Base-by-base conservation (phyloP, 2,113 vertebrate genomes). In the Dryoscopus gambensis region DNA sequence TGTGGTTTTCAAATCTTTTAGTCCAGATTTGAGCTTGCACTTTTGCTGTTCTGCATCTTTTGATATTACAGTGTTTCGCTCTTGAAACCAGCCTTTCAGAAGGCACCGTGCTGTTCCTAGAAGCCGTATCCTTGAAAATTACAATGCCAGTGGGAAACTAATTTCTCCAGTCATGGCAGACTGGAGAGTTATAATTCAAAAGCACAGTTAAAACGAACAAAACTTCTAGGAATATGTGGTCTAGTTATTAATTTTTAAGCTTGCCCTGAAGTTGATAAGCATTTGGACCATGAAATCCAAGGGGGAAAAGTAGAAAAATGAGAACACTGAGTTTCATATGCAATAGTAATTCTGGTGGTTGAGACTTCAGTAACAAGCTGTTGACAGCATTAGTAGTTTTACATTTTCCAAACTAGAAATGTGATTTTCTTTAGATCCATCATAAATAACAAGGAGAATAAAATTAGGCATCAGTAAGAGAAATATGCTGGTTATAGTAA, bases 21-120 rank as follows among this genome's bases (percentile, higher is more conserved):
- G 90, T 67, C 49, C 64, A 77, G 69, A 78, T 95, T 90, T 83
- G 69, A 70, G 68, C 55, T 92, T 84, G 56, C 46, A 84, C 60
- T 67, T 93, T 90, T 90, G 52, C 79, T 93, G 28, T 67, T 93
- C 39, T 71, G 55, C 56, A 40, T 77, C 92, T 84, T 94, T 91
- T 90, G 85, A 75, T 90, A 71, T 52, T 52, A 15, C 50, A 90
- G 59, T 74, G 71, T 93, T 93, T 85, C 65, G 31, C 55, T 85
- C 60, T 87, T 50, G 68, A 81, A 90, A 75, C 35, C 76, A 92
- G 73, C 53, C 47, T 89, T 90, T 90, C 84, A 82, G 76, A 73
- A 87, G 53, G 49, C 69, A n/a, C 77, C 21, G 4, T 80, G 82
- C 85, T 74, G 24, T 84, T 93, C 84, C 56, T 59, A 62, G 85